A percentile compares a stretch with the other conserved stretches of the same genome.
These are phyloP conservation scores for Calidris pygmaea DNA, from an alignment of 2,113 vertebrate genomes.

Conservation along the genomic window DNA sequence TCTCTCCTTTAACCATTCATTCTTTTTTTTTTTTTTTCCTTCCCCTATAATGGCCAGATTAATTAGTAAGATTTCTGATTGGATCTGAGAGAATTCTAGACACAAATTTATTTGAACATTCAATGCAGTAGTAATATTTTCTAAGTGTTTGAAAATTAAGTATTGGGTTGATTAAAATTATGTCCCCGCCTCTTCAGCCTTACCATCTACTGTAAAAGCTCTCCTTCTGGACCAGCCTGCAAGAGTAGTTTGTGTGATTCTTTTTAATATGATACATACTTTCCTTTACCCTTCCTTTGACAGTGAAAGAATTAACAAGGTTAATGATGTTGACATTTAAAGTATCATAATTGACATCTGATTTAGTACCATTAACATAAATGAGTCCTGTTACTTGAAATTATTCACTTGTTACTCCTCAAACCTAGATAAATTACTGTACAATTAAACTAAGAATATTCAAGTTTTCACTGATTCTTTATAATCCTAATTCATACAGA, in stretches of 20 bases:
- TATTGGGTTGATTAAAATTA: background rate
- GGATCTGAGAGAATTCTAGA: background rate
- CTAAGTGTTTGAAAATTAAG: background rate
- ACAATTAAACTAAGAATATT: background rate
- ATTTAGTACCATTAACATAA: background rate
- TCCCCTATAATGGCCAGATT: background rate
- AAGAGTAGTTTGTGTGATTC: background rate
- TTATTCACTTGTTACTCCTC: background rate
- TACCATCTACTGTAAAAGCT: background rate
- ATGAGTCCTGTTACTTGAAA: background rate
- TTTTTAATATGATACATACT: background rate
- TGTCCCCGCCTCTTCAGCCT: background rate
- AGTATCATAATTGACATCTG: background rate
- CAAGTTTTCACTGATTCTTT: background rate
- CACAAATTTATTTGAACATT: background rate
- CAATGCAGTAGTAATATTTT: background rate
- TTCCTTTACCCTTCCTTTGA: background rate
- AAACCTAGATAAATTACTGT: background rate
- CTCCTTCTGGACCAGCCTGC: background rate
- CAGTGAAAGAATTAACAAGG: background rate
- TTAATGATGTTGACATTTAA: constrained; percentile 16
- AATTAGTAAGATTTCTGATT: background rate
- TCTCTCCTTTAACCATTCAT: background rate
- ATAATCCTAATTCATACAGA: background rate
- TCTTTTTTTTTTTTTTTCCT: background rate